Evolutionary conservation across 1,140 invertebrate genomes (phyloP).

Genomic region (Pissodes strobi): DNA sequence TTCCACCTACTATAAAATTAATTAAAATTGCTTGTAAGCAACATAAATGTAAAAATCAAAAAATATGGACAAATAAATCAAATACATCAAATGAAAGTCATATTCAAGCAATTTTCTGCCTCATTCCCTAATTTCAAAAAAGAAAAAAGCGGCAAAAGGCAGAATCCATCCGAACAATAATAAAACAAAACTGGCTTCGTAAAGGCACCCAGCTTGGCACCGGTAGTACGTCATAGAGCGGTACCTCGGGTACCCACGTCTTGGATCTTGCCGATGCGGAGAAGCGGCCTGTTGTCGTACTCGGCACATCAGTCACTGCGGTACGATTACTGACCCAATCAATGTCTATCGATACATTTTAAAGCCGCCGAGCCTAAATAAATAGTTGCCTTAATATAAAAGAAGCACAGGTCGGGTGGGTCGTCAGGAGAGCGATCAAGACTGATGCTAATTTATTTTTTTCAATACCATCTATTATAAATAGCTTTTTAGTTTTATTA

Average conservation of each 20-base stretch:
- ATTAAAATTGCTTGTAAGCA: too few species aligned
- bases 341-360: conserved; percentile 39
- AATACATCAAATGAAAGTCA: too few species aligned
- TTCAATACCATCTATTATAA: conserved; percentile 9
- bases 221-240: conserved; percentile 28
- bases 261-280: conserved; percentile 34
- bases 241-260: conserved; percentile 24
- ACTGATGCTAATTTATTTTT: conserved; percentile 25
- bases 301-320: conserved; percentile 33
- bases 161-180: conserved; percentile 6
- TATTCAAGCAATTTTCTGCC: too few species aligned
- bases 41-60: too few species aligned
- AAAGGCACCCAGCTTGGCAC: conserved; percentile 12
- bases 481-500: too few species aligned
- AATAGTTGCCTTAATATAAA: conserved; percentile 36
- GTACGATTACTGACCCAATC: conserved; percentile 38
- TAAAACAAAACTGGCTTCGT: conserved; percentile 18
- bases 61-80: too few species aligned
- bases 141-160: neutral
- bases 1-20: too few species aligned
- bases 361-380: conserved; percentile 33
- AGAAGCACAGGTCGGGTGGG: conserved; percentile 17
- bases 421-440: conserved; percentile 9
- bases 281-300: conserved; percentile 15
- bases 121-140: neutral